A percentile compares a stretch with the other conserved stretches of the same genome.
These are phyloP conservation scores for Helicoverpa assulta DNA, from an alignment of 2,888 invertebrate species.

Conservation along the genomic window DNA sequence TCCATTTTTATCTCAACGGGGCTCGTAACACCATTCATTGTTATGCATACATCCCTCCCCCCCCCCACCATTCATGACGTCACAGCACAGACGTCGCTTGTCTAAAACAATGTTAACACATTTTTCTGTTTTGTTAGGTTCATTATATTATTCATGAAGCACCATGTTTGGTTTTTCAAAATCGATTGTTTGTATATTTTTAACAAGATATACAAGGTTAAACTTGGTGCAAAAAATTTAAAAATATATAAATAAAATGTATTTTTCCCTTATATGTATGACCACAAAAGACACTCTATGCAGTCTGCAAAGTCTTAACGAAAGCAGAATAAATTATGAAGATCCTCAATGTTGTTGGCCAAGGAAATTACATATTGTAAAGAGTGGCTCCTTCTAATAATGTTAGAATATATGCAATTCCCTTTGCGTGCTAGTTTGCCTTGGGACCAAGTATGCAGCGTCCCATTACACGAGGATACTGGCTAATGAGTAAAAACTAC, in stretches of 20 bases:
- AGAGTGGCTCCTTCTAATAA: not conserved
- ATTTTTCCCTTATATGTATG: no score
- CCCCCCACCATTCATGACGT: constrained; percentile 32
- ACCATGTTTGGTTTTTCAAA: constrained; percentile 40
- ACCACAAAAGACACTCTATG: not conserved
- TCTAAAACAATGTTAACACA: constrained; percentile 61
- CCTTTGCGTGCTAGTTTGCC: constrained; percentile 12
- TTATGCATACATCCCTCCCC: constrained; percentile 54
- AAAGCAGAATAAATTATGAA: constrained; percentile 24
- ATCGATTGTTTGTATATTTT: constrained; percentile 40
- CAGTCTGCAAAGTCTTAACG: not conserved
- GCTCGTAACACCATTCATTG: constrained; percentile 51
- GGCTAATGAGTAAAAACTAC: constrained; percentile 41
- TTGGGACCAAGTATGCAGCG: not conserved
- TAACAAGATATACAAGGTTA: constrained; percentile 21
- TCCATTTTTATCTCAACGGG: constrained; percentile 49
- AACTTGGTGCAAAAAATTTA: no score
- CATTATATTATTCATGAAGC: constrained; percentile 57
- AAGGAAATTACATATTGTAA: not conserved
- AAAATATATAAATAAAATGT: no score
- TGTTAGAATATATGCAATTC: constrained; percentile 21
- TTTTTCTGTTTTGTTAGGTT: constrained; percentile 52
- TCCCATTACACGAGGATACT: constrained; percentile 27
- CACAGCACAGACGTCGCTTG: constrained; percentile 47
- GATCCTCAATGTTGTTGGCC: constrained; percentile 4